Percentiles rank a stretch among this genome's conserved stretches.
These are phyloP conservation scores for Drosophila silvestris DNA, from an alignment of 2,888 invertebrate genomes.

Conservation along the genomic window DNA sequence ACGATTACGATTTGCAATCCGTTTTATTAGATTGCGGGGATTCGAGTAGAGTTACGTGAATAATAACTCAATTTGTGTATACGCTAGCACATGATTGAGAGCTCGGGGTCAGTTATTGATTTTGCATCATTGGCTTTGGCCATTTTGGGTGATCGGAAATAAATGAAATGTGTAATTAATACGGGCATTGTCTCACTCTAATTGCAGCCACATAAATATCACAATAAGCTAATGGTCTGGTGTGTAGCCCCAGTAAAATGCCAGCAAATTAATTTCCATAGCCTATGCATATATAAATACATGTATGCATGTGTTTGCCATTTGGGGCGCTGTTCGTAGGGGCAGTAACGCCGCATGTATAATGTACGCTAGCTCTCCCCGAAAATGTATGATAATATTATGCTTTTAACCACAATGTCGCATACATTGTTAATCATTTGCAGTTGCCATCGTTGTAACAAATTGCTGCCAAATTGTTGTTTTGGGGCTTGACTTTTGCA, in stretches of 20 bases:
- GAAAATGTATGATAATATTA: constrained; percentile 74
- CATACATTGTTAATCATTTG: constrained; percentile 78
- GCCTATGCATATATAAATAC: constrained; percentile 20
- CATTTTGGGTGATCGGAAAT: constrained; percentile 45
- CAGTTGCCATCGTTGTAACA: constrained; percentile 75
- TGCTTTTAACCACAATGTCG: constrained; percentile 77
- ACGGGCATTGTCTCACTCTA: constrained; percentile 66
- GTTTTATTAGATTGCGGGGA: constrained; percentile 64
- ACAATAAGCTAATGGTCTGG: constrained; percentile 64
- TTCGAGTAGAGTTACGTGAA: constrained; percentile 16
- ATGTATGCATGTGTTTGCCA: constrained; percentile 14
- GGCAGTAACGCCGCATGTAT: not conserved
- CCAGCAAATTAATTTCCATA: constrained; percentile 71
- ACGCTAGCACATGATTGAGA: not conserved
- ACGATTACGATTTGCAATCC: constrained; percentile 64
- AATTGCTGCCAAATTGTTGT: constrained; percentile 79
- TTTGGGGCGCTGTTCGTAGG: constrained; percentile 1
- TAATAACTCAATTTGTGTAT: constrained; percentile 64
- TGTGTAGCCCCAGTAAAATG: constrained; percentile 48
- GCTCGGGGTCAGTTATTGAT: constrained; percentile 59
- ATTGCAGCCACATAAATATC: constrained; percentile 67
- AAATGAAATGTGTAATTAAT: constrained; percentile 79
- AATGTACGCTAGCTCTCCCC: constrained; percentile 21
- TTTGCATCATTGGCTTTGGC: constrained; percentile 53
- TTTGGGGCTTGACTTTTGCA: constrained; percentile 63